These are phyloP conservation scores for Labeo calbasu DNA, from an alignment of 2,797 vertebrate genomes.

Conservation along the genomic window DNA sequence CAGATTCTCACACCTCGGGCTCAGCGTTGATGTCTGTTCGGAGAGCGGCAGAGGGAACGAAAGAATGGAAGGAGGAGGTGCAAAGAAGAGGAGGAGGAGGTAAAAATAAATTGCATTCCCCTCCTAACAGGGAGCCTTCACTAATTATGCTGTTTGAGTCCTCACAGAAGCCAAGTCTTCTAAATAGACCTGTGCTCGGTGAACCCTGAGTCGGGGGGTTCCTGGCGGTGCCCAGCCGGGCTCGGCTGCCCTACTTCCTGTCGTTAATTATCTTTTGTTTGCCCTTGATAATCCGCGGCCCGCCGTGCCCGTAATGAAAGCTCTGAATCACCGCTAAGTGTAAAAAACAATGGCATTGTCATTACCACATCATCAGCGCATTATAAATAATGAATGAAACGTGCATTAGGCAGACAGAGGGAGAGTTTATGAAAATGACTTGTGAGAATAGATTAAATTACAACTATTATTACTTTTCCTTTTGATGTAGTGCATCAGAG, in stretches of 20 bases:
- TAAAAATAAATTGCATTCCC: conserved; percentile 66
- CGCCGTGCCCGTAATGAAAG: conserved; percentile 90
- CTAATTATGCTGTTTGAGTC: conserved; percentile 77
- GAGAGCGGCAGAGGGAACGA: conserved; percentile 33
- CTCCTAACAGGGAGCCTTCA: conserved; percentile 67
- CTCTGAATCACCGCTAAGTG: conserved; percentile 91
- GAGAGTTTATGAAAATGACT: conserved; percentile 97
- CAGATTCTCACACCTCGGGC: conserved; percentile 58
- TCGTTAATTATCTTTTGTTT: conserved; percentile 99
- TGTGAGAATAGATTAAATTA: conserved; percentile 98
- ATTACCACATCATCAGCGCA: conserved; percentile 94
- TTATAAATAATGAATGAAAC: conserved; percentile 98
- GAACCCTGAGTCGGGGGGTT: conserved; percentile 77
- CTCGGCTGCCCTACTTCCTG: conserved; percentile 75
- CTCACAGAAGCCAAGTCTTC: conserved; percentile 71
- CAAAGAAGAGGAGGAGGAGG: conserved; percentile 54
- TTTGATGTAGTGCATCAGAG: conserved; percentile 97
- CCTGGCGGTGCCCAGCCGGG: conserved; percentile 74
- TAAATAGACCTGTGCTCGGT: conserved; percentile 72
- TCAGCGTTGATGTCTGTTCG: conserved; percentile 54
- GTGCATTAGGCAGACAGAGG: conserved; percentile 88
- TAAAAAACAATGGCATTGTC: conserved; percentile 95
- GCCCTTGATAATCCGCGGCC: conserved; percentile 94
- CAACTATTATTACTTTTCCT: conserved; percentile 96
- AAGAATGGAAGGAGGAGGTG: conserved; percentile 40